These are phyloP conservation scores for Harpegnathos saltator DNA, from an alignment of 1,140 invertebrate genomes.

Conservation along the genomic window DNA sequence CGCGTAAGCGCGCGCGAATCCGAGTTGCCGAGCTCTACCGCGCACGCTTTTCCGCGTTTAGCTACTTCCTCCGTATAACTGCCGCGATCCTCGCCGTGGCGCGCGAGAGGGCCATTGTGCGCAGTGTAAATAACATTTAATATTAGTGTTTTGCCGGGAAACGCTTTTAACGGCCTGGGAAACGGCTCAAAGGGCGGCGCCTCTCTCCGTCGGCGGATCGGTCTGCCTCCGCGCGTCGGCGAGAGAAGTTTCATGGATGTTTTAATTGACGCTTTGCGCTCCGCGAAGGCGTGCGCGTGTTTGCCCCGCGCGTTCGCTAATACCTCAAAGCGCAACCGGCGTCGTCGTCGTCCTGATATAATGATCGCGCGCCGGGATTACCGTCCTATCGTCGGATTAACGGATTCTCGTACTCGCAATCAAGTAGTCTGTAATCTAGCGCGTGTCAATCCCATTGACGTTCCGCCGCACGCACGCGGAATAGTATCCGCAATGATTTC, in stretches of 20 bases:
- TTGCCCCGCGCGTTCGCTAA: conserved; percentile 28
- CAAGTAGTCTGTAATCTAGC: conserved; percentile 52
- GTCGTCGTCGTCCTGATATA: conserved; percentile 52
- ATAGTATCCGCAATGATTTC: conserved; percentile 57
- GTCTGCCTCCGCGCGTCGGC: not conserved
- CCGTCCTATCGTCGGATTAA: conserved; percentile 39
- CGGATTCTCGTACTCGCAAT: conserved; percentile 43
- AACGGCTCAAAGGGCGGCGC: conserved; percentile 35
- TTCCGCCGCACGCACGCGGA: not conserved
- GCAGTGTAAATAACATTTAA: conserved; percentile 58
- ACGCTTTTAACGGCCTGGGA: conserved; percentile 30
- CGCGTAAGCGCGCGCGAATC: conserved; percentile 22
- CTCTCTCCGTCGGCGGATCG: conserved; percentile 17
- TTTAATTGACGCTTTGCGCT: conserved; percentile 57
- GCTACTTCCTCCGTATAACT: conserved; percentile 22
- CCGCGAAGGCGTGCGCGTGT: conserved; percentile 16
- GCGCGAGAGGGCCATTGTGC: conserved; percentile 26
- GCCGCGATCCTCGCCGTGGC: conserved; percentile 12
- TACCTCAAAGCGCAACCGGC: conserved; percentile 43
- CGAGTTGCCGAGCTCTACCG: conserved; percentile 3
- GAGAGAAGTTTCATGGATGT: conserved; percentile 37
- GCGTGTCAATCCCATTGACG: conserved; percentile 56
- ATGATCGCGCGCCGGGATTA: conserved; percentile 46
- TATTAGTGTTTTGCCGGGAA: conserved; percentile 57
- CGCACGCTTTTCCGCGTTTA: conserved; percentile 25